Percentiles rank a stretch among this genome's conserved stretches.
phyloP scores from a whole-genome alignment of 64 coral and sea anemone genomes.

The Dendrophyllia cribrosa region DNA sequence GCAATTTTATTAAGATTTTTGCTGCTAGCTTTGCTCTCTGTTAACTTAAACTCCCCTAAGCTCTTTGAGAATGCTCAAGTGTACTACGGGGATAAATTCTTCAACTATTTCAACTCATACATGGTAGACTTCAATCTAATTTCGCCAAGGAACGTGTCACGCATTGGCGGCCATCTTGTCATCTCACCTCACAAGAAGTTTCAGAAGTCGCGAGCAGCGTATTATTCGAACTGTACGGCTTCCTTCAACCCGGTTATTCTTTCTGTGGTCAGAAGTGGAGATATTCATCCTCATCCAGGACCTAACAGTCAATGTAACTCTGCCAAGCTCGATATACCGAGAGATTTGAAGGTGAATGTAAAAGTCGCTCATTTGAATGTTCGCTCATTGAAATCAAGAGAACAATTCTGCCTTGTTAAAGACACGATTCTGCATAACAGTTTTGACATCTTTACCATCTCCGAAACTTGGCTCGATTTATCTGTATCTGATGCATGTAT shows the following conservation, averaged over 20 bases:
- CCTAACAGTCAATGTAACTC: neutral
- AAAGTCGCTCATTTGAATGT: constrained; percentile 43
- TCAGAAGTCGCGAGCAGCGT: neutral
- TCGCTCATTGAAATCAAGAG: constrained; percentile 51
- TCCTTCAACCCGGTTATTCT: neutral
- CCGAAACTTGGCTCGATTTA: constrained; percentile 38
- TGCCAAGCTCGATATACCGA: constrained; percentile 13
- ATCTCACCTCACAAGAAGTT: too few species aligned
- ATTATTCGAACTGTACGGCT: neutral
- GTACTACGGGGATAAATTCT: neutral
- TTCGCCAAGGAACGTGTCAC: neutral
- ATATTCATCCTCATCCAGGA: constrained; percentile 21
- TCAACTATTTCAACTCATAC: too few species aligned
- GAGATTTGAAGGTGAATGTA: neutral
- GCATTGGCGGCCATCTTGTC: constrained; percentile 20
- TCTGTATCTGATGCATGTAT: neutral
- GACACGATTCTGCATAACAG: constrained; percentile 25
- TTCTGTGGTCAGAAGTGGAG: neutral
- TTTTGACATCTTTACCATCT: constrained; percentile 43
- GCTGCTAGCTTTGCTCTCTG: neutral
- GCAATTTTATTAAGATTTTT: constrained; percentile 19
- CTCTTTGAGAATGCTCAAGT: constrained; percentile 4
- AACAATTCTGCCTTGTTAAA: constrained; percentile 26
- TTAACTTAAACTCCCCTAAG: neutral
- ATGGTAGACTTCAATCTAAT: neutral